phyloP scores from a whole-genome alignment of 2,888 invertebrate species.

The Drosophila meridiana region DNA sequence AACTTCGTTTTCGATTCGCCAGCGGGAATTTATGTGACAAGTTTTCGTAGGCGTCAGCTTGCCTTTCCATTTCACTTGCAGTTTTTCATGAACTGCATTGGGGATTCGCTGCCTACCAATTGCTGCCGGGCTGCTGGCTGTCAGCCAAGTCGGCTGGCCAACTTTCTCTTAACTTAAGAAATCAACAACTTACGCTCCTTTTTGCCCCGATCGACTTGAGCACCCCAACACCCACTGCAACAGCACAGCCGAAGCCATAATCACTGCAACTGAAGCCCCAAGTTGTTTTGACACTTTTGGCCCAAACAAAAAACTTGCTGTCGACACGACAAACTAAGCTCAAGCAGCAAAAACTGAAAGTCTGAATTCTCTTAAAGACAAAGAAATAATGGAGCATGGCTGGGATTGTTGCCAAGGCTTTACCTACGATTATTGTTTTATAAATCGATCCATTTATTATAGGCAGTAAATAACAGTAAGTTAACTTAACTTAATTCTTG shows the following conservation, averaged over 20 bases:
- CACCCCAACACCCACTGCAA: slow-evolving; percentile 31
- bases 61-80: slow-evolving; percentile 68
- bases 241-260: slow-evolving; percentile 10
- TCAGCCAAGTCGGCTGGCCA: slow-evolving; percentile 34
- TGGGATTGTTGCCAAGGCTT: not conserved
- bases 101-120: not conserved
- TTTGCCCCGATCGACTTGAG: slow-evolving; percentile 17
- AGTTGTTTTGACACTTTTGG: slow-evolving; percentile 77
- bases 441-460: not conserved
- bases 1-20: slow-evolving; percentile 37
- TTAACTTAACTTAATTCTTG: not conserved
- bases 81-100: slow-evolving; percentile 55
- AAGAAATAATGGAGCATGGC: not conserved
- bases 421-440: not conserved
- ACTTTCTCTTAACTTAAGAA: slow-evolving; percentile 12
- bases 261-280: slow-evolving; percentile 46
- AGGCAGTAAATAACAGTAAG: not conserved
- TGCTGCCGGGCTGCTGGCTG: slow-evolving; percentile 46
- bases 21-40: slow-evolving; percentile 59
- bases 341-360: slow-evolving; percentile 6
- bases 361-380: not conserved
- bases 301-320: slow-evolving; percentile 55
- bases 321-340: slow-evolving; percentile 32
- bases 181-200: slow-evolving; percentile 67
- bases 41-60: slow-evolving; percentile 55